These are phyloP conservation scores for Bathynomus jamesi DNA, from an alignment of 1,140 invertebrate species.

Conservation along the genomic window DNA sequence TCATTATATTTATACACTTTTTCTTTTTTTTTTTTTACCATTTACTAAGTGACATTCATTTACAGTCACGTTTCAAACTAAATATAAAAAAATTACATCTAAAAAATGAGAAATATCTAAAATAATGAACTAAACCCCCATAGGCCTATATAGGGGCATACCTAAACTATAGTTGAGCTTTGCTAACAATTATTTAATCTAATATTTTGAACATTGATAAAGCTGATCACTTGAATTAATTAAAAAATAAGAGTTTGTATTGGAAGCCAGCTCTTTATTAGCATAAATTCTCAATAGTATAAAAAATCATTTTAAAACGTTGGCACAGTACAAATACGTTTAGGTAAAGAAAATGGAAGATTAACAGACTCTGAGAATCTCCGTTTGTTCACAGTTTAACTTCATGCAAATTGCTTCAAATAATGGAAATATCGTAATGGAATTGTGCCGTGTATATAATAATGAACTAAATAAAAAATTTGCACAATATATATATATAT, in stretches of 20 bases:
- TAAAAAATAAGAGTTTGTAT: neutral
- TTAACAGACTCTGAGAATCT: too few relatives aligned
- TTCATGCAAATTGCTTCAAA: too few relatives aligned
- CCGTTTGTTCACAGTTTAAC: too few relatives aligned
- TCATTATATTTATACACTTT: neutral
- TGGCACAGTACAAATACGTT: too few relatives aligned
- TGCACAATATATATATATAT: neutral
- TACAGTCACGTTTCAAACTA: neutral
- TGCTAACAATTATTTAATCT: neutral
- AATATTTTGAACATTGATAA: conserved; percentile 1
- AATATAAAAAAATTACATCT: neutral
- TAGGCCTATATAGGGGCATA: neutral
- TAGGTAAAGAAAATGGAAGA: too few relatives aligned
- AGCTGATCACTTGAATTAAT: neutral
- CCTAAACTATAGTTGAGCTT: neutral
- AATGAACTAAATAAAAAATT: neutral
- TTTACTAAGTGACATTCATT: neutral
- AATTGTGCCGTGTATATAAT: too few relatives aligned
- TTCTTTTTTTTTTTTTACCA: neutral
- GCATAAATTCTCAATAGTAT: neutral
- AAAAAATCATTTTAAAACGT: neutral
- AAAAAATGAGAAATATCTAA: neutral
- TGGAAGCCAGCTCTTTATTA: conserved; percentile 1
- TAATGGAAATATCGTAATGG: too few relatives aligned
- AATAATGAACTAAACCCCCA: neutral